Evolutionary conservation across 2,113 vertebrate genomes (phyloP).

Genomic region (Ictalurus furcatus): DNA sequence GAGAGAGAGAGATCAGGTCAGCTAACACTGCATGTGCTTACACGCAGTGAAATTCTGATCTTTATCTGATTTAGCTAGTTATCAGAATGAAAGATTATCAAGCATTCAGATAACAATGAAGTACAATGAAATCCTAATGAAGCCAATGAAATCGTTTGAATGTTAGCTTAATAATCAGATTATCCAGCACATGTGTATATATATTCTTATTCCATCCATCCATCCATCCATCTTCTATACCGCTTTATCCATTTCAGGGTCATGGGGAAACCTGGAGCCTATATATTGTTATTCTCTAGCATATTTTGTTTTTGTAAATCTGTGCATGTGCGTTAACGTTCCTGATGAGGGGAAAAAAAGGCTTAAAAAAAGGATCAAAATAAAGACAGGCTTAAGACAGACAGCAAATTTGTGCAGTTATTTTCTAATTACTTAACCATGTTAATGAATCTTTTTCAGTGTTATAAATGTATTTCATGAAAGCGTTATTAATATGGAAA

Average conservation of each 20-base stretch:
- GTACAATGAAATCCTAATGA: not conserved
- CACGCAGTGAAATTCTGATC: not conserved
- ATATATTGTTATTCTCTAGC: not conserved
- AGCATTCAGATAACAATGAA: not conserved
- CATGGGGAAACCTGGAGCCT: no score
- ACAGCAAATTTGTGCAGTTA: not conserved
- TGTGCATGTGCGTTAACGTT: not conserved
- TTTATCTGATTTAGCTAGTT: conserved; percentile 3
- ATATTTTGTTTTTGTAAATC: not conserved
- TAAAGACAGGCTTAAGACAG: not conserved
- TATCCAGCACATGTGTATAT: not conserved
- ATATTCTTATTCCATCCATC: no score
- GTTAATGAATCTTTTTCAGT: no score
- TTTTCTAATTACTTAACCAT: not conserved
- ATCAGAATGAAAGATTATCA: not conserved
- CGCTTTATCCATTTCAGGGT: no score
- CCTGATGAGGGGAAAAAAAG: no score
- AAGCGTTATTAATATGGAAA: no score
- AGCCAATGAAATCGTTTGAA: no score
- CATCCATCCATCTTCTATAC: no score
- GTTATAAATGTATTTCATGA: no score
- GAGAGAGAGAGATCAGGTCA: not conserved
- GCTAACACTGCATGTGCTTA: not conserved
- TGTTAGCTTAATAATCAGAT: not conserved
- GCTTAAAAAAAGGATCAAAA: not conserved